Evolutionary conservation across 2,888 invertebrate species (phyloP), one percentile per base, ranked within the genome.

Genomic region (Metalampra italica): DNA sequence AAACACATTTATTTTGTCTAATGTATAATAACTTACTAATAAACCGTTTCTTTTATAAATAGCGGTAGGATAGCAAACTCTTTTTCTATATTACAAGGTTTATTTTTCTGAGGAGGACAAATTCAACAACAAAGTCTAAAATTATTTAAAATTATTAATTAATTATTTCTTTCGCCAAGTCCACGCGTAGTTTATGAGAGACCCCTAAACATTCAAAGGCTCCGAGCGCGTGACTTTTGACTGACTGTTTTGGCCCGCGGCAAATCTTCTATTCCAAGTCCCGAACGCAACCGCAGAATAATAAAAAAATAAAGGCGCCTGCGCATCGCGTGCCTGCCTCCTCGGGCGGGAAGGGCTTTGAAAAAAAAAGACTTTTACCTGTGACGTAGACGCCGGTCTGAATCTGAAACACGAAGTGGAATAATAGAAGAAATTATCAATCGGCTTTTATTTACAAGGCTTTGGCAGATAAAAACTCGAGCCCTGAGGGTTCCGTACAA

Each of bases 171-270:
- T 22, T 22, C n/a, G n/a, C n/a, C 7, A 11, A 34, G 34, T 34
- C 9, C 11, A 9, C 14, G 7, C 9, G 34, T 40, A 13, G 29
- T 22, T 9, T 12, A 15, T 44, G 37, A 45, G n/a, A 9, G n/a
- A 22, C 42, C 42, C 42, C 42, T 34, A 9, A 7, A 1, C 61
- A 22, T 22, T 5, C 22, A 22, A 22, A 22, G 22, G 5, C n/a
- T 63, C 61, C 61, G 69, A 39, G 75, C 81, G 86, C 88, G 86
- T 88, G 88, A 88, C 86, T 88, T 83, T 88, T 87, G 88, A 88
- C 80, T 88, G 88, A 88, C 88, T 87, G 84, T 78, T 80, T 74
- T 71, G 69, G 76, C 87, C 78, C 70, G 69, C 66, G 84, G 88
- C 82, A 55, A 22, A 60, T 78, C 60, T 71, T 67, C 84, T 83